Percentiles rank a stretch among this genome's conserved stretches.
Evolutionary conservation across 2,113 vertebrate species (phyloP).

Genomic region (Macquaria ambigua): DNA sequence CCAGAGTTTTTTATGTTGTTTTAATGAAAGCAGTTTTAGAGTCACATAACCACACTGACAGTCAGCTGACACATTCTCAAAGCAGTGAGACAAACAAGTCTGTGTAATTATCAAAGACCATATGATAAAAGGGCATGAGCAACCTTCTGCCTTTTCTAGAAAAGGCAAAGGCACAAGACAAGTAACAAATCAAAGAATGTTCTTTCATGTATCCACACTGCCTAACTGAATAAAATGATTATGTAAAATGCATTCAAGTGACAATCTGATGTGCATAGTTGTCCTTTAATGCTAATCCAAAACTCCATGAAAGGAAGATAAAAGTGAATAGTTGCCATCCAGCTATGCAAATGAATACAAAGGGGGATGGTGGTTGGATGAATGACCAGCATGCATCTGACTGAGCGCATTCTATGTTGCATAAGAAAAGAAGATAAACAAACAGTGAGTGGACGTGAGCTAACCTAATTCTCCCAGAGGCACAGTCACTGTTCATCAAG

Average conservation of each 20-base stretch:
- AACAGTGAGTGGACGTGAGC: constrained; percentile 34
- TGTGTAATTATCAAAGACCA: constrained; percentile 35
- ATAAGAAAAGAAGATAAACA: constrained; percentile 49
- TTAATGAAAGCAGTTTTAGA: not conserved
- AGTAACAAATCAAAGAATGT: constrained; percentile 1
- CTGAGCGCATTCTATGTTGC: constrained; percentile 10
- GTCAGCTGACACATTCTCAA: constrained; percentile 60
- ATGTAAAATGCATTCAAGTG: constrained; percentile 16
- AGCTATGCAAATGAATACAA: not conserved
- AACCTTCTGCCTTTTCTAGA: constrained; percentile 9
- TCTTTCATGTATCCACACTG: constrained; percentile 4
- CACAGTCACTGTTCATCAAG: constrained; percentile 30
- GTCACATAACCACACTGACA: constrained; percentile 18
- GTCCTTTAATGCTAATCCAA: not conserved
- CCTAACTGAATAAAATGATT: not conserved
- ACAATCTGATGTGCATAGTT: not conserved
- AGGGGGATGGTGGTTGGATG: not conserved
- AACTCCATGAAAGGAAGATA: not conserved
- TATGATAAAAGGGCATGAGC: constrained; percentile 1
- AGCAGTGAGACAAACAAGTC: constrained; percentile 32
- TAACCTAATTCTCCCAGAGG: constrained; percentile 55
- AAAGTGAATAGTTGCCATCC: not conserved
- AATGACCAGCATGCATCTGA: constrained; percentile 18
- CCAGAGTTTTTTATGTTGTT: not conserved
- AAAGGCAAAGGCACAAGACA: constrained; percentile 17